Evolutionary conservation across 2,113 vertebrate species (phyloP), one percentile per base, ranked within the genome.

Genomic region (Fulica atra): DNA sequence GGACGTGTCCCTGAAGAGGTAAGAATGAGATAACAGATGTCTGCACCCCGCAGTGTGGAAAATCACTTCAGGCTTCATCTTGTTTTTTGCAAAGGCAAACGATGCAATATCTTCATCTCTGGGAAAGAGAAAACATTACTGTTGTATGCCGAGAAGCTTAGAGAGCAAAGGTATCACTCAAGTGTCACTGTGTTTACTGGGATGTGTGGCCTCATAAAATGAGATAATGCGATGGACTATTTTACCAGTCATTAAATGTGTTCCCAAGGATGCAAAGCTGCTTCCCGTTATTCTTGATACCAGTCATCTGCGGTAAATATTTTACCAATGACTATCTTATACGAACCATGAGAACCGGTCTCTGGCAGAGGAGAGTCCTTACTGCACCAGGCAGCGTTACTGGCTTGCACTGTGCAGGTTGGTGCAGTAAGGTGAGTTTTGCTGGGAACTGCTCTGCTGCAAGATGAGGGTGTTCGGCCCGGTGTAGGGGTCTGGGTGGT

Each of bases 261-360:
- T 60, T 89, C 68, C 51, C 29, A 64, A 83, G 42, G 54, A 88
- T 46, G 29, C 16, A 59, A 82, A 82, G 13, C 33, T 92, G 16
- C 25, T 86, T 72, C 10, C 54, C 61, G 15, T 44, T 88, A 35
- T 59, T 76, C 65, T 53, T 86, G 31, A 48, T 60, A 18, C 61
- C 59, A 56, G 54, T 83, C 56, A 73, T 90, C 77, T 81, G 56
- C 56, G 71, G 82, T 26, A 83, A 89, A 86, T 94, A 88, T 81
- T 93, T 96, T 60, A 70, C 14, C 4, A 2, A 6, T 60, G 26
- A 46, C 18, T 54, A 6, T 70, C 51, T 56, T 42, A 86, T 46
- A 31, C 2, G 8, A 72, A 68, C 7, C 14, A 7, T 9, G 17
- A 87, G 40, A 48, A 59, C 11, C 2, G 0, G 17, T 42, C n/a